Evolutionary conservation across 2,888 invertebrate species (phyloP).

Genomic region (Cataglyphis albicans): DNA sequence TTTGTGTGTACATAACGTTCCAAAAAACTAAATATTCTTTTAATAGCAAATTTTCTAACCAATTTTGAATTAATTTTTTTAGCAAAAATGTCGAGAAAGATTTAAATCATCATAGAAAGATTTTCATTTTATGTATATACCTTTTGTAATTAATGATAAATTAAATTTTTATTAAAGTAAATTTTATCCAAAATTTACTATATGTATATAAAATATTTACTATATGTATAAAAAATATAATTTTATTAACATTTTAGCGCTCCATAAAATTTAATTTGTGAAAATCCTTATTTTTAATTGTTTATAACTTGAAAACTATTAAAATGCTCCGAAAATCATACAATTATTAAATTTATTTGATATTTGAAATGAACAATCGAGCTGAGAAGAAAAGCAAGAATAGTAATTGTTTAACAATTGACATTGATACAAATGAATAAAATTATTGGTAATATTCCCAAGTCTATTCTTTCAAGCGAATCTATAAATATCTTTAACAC

Average conservation of each 20-base stretch:
- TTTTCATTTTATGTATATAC: no score
- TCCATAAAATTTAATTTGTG: not conserved
- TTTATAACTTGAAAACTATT: not conserved
- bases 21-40: not conserved
- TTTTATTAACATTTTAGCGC: not conserved
- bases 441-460: no score
- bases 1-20: not conserved
- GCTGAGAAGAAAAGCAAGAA: not conserved
- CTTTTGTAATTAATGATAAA: no score
- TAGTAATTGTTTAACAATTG: not conserved
- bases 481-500: no score
- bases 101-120: not conserved
- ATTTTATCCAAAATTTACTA: not conserved
- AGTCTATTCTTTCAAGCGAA: no score
- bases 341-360: not conserved
- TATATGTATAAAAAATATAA: not conserved
- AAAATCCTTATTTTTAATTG: not conserved
- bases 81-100: not conserved
- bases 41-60: not conserved
- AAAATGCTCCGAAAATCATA: not conserved
- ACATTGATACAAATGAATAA: no score
- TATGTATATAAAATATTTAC: no score
- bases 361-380: not conserved
- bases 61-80: not conserved
- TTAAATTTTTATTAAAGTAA: not conserved